Evolutionary conservation across 2,888 invertebrate genomes (phyloP).

Genomic region (Oscheius sp.): DNA sequence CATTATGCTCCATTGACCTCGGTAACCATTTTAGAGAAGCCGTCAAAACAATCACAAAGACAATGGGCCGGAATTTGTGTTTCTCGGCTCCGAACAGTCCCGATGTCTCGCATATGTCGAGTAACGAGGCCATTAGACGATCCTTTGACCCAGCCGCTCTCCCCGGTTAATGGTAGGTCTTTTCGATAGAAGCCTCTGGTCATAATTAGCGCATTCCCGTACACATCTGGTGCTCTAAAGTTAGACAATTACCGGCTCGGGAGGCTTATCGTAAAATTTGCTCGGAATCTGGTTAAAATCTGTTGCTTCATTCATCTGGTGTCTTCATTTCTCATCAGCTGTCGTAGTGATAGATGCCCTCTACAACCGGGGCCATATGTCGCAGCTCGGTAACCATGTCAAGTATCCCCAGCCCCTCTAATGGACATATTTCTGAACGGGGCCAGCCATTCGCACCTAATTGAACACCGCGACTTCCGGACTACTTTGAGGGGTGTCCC

Average conservation of each 20-base stretch:
- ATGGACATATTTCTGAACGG: not conserved
- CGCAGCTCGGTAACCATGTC: constrained; percentile 1
- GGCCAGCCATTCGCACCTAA: not conserved
- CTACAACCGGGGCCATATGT: constrained; percentile 17
- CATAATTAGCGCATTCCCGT: constrained; percentile 18
- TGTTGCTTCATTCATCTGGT: constrained; percentile 1
- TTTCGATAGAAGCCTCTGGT: constrained; percentile 1
- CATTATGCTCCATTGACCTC: constrained; percentile 38
- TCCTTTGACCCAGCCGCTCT: constrained; percentile 31
- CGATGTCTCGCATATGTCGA: constrained; percentile 34
- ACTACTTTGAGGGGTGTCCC: not conserved
- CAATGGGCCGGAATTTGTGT: not conserved
- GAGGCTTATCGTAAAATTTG: not conserved
- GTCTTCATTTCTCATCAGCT: constrained; percentile 15
- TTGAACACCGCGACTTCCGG: constrained; percentile 11
- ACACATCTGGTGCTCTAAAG: constrained; percentile 21
- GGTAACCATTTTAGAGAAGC: constrained; percentile 31
- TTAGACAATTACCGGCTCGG: not conserved
- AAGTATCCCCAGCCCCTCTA: constrained; percentile 15
- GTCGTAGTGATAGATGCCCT: constrained; percentile 16
- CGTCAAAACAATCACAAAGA: constrained; percentile 32
- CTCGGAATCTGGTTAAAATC: not conserved
- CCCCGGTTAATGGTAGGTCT: constrained; percentile 4
- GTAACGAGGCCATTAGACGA: constrained; percentile 27
- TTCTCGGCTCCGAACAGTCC: constrained; percentile 15